Evolutionary conservation across 2,888 invertebrate species (phyloP).

Genomic region (Protonemura montana): DNA sequence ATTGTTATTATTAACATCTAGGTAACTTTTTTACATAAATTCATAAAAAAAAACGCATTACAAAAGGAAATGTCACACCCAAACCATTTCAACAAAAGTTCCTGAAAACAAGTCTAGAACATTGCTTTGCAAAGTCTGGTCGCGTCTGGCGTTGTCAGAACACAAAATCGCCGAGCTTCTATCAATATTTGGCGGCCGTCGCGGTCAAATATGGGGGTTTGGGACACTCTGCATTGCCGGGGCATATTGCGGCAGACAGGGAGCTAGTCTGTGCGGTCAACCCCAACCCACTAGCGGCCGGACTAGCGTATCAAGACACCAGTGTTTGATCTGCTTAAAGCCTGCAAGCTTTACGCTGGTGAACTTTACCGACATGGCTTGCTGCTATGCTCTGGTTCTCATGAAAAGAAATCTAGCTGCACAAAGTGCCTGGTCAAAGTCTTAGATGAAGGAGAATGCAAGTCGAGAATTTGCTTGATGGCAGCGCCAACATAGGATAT

Average conservation of each 20-base stretch:
- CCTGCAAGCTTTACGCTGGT: neutral
- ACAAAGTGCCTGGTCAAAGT: neutral
- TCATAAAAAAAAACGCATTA: too few relatives aligned
- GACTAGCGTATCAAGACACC: neutral
- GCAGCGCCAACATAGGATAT: too few relatives aligned
- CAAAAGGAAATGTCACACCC: too few relatives aligned
- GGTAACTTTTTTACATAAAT: too few relatives aligned
- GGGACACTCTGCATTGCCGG: neutral
- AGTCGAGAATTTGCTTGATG: too few relatives aligned
- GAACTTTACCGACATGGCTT: neutral
- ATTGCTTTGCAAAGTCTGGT: neutral
- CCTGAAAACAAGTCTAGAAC: neutral
- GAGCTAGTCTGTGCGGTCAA: neutral
- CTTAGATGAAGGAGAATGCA: too few relatives aligned
- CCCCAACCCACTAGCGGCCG: neutral
- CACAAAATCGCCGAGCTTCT: neutral
- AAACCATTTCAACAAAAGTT: neutral
- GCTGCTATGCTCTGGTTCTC: neutral
- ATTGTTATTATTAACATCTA: too few relatives aligned
- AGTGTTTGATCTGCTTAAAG: neutral
- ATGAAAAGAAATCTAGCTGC: neutral
- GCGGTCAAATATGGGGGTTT: neutral
- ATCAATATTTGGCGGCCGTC: neutral
- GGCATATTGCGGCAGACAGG: neutral
- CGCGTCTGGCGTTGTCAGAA: neutral